These are phyloP conservation scores for Neoscelio sp. DNA, from an alignment of 2,888 invertebrate genomes.

Conservation along the genomic window DNA sequence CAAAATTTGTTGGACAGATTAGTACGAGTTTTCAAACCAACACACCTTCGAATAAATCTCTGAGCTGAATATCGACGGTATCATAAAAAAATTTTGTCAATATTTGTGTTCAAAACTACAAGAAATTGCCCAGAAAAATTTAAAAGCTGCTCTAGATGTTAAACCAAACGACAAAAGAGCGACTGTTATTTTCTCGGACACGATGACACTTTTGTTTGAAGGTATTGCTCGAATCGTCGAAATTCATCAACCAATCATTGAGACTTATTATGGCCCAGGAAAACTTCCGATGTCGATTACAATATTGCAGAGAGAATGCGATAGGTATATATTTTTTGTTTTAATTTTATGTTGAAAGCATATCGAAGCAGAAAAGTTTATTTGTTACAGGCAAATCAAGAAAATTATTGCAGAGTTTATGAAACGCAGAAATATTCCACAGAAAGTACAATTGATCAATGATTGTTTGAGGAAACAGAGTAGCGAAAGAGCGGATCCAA, in stretches of 20 bases:
- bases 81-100: constrained; percentile 93
- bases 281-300: constrained; percentile 88
- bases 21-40: no score
- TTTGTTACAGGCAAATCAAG: constrained; percentile 82
- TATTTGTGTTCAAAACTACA: constrained; percentile 92
- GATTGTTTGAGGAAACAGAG: constrained; percentile 84
- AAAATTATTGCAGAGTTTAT: constrained; percentile 89
- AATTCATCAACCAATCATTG: constrained; percentile 94
- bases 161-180: constrained; percentile 88
- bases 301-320: constrained; percentile 92
- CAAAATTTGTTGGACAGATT: no score
- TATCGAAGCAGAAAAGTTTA: no score
- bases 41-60: no score
- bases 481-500: constrained; percentile 88
- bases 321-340: constrained; percentile 80
- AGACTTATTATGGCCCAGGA: constrained; percentile 94
- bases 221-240: constrained; percentile 93
- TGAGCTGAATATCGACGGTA: no score
- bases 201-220: constrained; percentile 93
- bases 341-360: no score
- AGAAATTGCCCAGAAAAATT: constrained; percentile 88
- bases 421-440: constrained; percentile 87
- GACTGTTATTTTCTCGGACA: constrained; percentile 92
- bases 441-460: constrained; percentile 87
- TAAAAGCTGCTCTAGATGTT: constrained; percentile 87